Evolutionary conservation across 2,888 invertebrate genomes (phyloP).

Genomic region (Calliphora vomitoria): DNA sequence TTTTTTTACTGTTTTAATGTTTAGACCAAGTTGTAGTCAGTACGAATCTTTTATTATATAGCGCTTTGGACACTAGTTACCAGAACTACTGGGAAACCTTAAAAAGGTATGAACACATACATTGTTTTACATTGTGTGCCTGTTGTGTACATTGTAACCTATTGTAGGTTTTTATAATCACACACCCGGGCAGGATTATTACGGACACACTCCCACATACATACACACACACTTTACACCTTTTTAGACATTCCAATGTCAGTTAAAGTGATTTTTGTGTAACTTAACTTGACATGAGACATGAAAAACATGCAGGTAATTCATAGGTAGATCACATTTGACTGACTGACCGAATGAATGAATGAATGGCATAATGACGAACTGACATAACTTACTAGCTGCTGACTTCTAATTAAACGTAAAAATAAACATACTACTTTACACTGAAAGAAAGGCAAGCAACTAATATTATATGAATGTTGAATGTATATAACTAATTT

Average conservation of each 20-base stretch:
- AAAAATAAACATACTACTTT: background rate
- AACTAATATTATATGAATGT: background rate
- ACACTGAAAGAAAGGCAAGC: background rate
- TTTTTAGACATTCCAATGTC: slow-evolving; percentile 52
- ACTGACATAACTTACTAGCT: background rate
- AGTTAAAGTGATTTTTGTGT: slow-evolving; percentile 64
- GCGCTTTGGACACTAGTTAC: no score
- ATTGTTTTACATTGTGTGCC: no score
- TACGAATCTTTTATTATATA: no score
- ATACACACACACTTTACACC: slow-evolving; percentile 18
- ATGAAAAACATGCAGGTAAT: slow-evolving; percentile 54
- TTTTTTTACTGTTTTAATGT: no score
- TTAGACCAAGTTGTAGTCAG: no score
- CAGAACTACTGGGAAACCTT: no score
- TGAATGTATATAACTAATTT: background rate
- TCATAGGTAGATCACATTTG: slow-evolving; percentile 38
- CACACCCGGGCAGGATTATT: slow-evolving; percentile 43
- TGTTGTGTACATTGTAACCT: background rate
- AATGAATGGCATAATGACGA: background rate
- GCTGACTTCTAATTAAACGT: slow-evolving; percentile 5
- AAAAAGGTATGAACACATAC: no score
- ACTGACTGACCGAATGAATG: background rate
- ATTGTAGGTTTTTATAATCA: slow-evolving; percentile 29
- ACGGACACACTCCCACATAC: background rate
- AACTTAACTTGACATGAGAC: slow-evolving; percentile 39